Evolutionary conservation across 2,888 invertebrate genomes (phyloP).

Genomic region (Toxonevra muliebris): DNA sequence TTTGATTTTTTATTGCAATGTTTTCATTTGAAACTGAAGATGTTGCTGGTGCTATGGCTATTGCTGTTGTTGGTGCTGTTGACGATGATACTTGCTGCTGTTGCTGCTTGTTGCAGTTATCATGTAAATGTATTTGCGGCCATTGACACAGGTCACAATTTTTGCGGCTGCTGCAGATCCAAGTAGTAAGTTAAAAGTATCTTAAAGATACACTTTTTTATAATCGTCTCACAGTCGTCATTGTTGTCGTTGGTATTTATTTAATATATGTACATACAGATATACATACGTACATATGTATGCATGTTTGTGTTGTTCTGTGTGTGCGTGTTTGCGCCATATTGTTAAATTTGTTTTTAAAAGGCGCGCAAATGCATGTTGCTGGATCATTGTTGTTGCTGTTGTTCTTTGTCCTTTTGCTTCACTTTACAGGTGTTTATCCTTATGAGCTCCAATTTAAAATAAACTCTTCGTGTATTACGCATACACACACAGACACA

Average conservation of each 20-base stretch:
- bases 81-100: conserved; percentile 13
- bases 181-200: background rate
- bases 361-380: conserved; percentile 43
- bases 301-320: conserved; percentile 25
- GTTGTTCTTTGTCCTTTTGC: conserved; percentile 33
- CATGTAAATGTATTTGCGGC: conserved; percentile 43
- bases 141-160: conserved; percentile 43
- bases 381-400: conserved; percentile 31
- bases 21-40: conserved; percentile 27
- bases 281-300: conserved; percentile 18
- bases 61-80: conserved; percentile 24
- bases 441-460: conserved; percentile 41
- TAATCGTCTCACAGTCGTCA: conserved; percentile 14
- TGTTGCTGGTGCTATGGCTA: conserved; percentile 20
- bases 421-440: conserved; percentile 41
- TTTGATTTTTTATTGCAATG: conserved; percentile 19
- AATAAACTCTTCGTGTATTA: conserved; percentile 30
- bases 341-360: conserved; percentile 40
- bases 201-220: background rate
- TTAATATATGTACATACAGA: conserved; percentile 13
- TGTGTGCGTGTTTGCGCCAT: conserved; percentile 35
- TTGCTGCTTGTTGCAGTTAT: conserved; percentile 34
- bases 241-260: conserved; percentile 25
- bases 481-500: background rate
- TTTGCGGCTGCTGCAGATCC: background rate